Percentiles rank a stretch among this genome's conserved stretches.
Evolutionary conservation across 2,113 vertebrate species (phyloP).

Genomic region (Dromas ardeola): DNA sequence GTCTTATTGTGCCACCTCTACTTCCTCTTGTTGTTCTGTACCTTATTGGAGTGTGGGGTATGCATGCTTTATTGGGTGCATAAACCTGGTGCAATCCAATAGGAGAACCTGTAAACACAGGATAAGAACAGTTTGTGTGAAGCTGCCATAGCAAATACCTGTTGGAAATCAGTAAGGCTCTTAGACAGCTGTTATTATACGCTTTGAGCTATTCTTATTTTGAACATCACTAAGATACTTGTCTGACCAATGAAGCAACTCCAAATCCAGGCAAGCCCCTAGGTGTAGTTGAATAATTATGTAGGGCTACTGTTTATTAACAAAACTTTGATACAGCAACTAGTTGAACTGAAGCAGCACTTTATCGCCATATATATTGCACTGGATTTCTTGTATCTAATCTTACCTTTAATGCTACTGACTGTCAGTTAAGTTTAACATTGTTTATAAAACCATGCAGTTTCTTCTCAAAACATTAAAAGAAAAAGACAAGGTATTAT

Average conservation of each 20-base stretch:
- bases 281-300: neutral
- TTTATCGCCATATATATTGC: neutral
- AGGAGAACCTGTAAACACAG: neutral
- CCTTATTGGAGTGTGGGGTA: neutral
- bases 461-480: neutral
- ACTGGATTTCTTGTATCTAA: neutral
- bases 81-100: neutral
- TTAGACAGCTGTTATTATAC: neutral
- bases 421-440: neutral
- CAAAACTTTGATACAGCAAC: neutral
- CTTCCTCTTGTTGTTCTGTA: neutral
- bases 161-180: neutral
- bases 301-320: neutral
- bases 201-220: neutral
- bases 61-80: too few species aligned
- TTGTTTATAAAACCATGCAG: neutral
- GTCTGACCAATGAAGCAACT: neutral
- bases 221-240: neutral
- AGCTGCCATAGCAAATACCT: neutral
- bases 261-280: neutral
- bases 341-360: neutral
- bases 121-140: neutral
- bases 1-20: neutral
- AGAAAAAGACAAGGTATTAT: accelerated
- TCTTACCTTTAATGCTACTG: neutral